Evolutionary conservation across 1,140 invertebrate species (phyloP), one percentile per base, ranked within the genome.

Genomic region (Ceratitis capitata): DNA sequence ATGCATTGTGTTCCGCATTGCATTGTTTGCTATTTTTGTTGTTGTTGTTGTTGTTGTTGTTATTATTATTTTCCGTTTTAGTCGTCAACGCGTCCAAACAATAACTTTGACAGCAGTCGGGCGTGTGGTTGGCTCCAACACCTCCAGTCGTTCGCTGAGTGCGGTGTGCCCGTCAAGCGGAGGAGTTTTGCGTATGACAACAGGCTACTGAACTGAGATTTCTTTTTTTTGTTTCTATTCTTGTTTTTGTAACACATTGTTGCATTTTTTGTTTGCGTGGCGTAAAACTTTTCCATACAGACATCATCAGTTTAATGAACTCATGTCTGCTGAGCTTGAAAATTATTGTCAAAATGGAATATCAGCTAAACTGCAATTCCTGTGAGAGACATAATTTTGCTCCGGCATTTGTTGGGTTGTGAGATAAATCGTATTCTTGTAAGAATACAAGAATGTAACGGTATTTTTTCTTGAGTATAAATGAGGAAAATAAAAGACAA

Each of bases 81-180:
- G 69, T 26, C 39, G 32, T 32, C 23, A 45, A 78, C 39, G 69
- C 69, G 35, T 39, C 19, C 39, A 78, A 78, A 78, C 69, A 78
- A 78, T 78, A 78, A 42, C 32, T 78, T 42, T 78, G 35, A 45
- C 69, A 45, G 69, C n/a, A n/a, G n/a, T n/a, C n/a, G n/a, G n/a
- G n/a, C 69, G 42, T 19, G 35, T 78, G 69, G 39, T 39, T n/a
- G 26, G 69, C 69, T 78, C 16, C 39, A 78, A 78, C 19, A 45
- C 19, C 45, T 78, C 39, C 39, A 45, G 69, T 45, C n/a, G 16
- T 12, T 45, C 39, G 12, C 10, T n/a, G n/a, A n/a, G n/a, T n/a
- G n/a, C n/a, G n/a, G n/a, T n/a, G n/a, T n/a, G n/a, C n/a, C n/a
- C n/a, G n/a, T n/a, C n/a, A 19, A 78, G 45, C 26, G n/a, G 23